These are phyloP conservation scores for Phyllopteryx taeniolatus DNA, from an alignment of 2,113 vertebrate species.

Conservation along the genomic window DNA sequence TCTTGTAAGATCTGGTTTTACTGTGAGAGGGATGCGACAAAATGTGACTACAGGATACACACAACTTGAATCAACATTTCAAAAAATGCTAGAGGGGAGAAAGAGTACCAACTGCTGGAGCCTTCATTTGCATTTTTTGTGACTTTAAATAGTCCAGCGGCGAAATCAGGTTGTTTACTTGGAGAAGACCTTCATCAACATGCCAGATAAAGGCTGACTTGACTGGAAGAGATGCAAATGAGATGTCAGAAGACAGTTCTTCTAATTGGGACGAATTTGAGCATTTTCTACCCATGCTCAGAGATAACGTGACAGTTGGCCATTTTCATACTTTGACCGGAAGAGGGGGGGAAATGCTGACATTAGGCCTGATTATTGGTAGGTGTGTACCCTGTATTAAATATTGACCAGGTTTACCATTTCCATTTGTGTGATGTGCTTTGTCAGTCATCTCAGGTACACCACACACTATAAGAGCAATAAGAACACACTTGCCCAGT, in stretches of 20 bases:
- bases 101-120: slow-evolving; percentile 77
- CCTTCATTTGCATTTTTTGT: slow-evolving; percentile 4
- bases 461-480: too few relatives aligned
- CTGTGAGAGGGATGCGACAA: slow-evolving; percentile 55
- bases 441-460: too few relatives aligned
- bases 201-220: slow-evolving; percentile 77
- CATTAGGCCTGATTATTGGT: too few relatives aligned
- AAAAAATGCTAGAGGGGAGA: not conserved
- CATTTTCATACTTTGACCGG: too few relatives aligned
- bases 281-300: too few relatives aligned
- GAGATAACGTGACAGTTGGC: too few relatives aligned
- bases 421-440: too few relatives aligned
- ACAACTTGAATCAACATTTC: not conserved
- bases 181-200: slow-evolving; percentile 79
- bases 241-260: not conserved
- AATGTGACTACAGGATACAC: not conserved
- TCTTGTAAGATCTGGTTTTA: slow-evolving; percentile 46
- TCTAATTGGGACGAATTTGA: too few relatives aligned
- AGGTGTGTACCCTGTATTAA: too few relatives aligned
- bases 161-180: slow-evolving; percentile 78
- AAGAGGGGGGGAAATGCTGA: too few relatives aligned
- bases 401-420: too few relatives aligned
- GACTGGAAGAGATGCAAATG: slow-evolving; percentile 61
- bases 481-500: too few relatives aligned
- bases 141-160: slow-evolving; percentile 80